Percentiles rank a stretch among this genome's conserved stretches.
Conservation (phyloP, 2,888 invertebrate species). For the Lepidocyrtinus sp. region DNA sequence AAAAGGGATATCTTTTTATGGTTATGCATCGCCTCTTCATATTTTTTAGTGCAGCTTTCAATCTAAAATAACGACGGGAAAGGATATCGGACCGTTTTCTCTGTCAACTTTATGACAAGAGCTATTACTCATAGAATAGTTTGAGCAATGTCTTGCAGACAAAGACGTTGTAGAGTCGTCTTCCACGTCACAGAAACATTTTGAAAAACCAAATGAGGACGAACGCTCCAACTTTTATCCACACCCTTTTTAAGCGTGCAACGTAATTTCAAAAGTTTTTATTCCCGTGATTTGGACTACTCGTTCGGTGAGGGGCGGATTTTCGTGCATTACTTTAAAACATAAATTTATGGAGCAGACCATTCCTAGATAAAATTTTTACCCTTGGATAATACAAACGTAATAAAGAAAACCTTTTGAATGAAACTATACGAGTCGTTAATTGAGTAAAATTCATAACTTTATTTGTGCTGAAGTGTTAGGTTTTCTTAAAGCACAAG, state of each 20-base stretch:
- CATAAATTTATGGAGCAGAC: no score
- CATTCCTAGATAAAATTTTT: no score
- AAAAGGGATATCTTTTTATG: conserved; percentile 9
- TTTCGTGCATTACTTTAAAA: no score
- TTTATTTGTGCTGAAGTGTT: not conserved
- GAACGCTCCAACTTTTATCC: not conserved
- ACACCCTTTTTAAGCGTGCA: conserved; percentile 1
- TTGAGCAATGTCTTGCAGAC: not conserved
- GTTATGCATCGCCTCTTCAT: conserved; percentile 15
- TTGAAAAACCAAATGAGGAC: conserved; percentile 3
- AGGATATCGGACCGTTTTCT: conserved; percentile 9
- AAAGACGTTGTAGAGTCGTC: no score
- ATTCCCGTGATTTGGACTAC: not conserved
- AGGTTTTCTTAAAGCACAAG: no score
- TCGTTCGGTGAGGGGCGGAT: no score
- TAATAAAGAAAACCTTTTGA: no score
- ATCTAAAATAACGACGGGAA: conserved; percentile 15
- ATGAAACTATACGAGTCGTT: no score
- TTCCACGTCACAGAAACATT: no score
- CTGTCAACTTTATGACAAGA: conserved; percentile 12
- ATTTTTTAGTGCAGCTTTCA: conserved; percentile 19
- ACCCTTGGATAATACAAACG: no score
- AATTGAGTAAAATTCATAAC: no score
- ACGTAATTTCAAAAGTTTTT: conserved; percentile 13
- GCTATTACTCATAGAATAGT: conserved; percentile 3